These are phyloP conservation scores for Chanos chanos DNA, from an alignment of 2,797 vertebrate species.

Conservation along the genomic window DNA sequence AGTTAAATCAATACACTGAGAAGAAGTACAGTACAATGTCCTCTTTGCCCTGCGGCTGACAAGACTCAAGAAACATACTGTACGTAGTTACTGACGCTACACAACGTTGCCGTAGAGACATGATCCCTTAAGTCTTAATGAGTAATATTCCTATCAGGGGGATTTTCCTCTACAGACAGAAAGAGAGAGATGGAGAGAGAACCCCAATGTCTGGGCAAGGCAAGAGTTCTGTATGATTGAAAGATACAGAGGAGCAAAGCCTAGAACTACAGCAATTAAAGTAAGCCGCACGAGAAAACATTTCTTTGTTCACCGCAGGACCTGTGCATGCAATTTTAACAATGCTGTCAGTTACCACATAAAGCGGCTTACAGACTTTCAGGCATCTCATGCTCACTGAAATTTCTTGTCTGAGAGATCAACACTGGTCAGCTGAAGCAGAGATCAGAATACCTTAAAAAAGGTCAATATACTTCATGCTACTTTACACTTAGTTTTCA, in stretches of 20 bases:
- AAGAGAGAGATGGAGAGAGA: conserved; percentile 1
- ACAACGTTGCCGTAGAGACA: conserved; percentile 3
- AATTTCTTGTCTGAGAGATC: conserved; percentile 43
- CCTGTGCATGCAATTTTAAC: conserved; percentile 50
- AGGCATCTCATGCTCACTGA: conserved; percentile 37
- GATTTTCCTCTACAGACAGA: conserved; percentile 27
- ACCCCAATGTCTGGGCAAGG: too few species aligned
- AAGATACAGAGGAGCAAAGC: conserved; percentile 30
- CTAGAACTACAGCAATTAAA: conserved; percentile 43
- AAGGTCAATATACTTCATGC: background rate
- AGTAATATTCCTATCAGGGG: conserved; percentile 10
- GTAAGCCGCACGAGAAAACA: conserved; percentile 51
- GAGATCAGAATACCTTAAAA: conserved; percentile 15
- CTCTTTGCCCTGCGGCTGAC: conserved; percentile 11
- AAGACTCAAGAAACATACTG: background rate
- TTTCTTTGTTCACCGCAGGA: conserved; percentile 45
- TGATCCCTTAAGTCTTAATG: conserved; percentile 12
- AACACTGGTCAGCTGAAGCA: conserved; percentile 21
- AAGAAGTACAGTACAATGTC: conserved; percentile 21
- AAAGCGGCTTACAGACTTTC: conserved; percentile 40
- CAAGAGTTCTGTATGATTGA: background rate
- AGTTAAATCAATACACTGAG: conserved; percentile 37
- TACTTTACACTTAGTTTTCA: conserved; percentile 4
- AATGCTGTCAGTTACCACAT: conserved; percentile 51
- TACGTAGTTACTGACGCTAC: conserved; percentile 6